Evolutionary conservation across 2,797 vertebrate species (phyloP).

Genomic region (Microctenopoma steveboyesi): DNA sequence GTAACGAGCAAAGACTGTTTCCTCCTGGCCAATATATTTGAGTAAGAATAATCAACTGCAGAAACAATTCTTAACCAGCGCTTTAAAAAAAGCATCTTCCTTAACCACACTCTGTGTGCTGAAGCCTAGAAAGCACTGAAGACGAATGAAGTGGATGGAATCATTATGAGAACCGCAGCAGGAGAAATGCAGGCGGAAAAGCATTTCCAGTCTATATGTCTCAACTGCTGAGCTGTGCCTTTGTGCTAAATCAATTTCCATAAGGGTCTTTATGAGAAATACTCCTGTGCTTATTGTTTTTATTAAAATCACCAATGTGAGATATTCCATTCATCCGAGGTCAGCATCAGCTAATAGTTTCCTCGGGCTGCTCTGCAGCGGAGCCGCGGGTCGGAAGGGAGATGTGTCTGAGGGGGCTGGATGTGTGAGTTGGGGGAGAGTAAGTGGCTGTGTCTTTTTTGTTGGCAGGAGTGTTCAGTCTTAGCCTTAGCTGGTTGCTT

Average conservation of each 20-base stretch:
- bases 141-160: slow-evolving; percentile 72
- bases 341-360: slow-evolving; percentile 67
- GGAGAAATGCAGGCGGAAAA: slow-evolving; percentile 61
- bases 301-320: slow-evolving; percentile 74
- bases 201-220: slow-evolving; percentile 57
- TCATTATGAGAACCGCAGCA: slow-evolving; percentile 63
- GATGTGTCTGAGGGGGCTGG: slow-evolving; percentile 50
- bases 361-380: slow-evolving; percentile 59
- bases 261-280: slow-evolving; percentile 72
- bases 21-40: slow-evolving; percentile 51
- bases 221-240: slow-evolving; percentile 59
- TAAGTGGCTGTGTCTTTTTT: slow-evolving; percentile 73
- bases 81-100: slow-evolving; percentile 33
- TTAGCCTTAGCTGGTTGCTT: slow-evolving; percentile 62
- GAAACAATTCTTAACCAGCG: slow-evolving; percentile 41
- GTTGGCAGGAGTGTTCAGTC: slow-evolving; percentile 76
- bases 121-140: slow-evolving; percentile 51
- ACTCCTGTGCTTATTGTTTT: slow-evolving; percentile 75
- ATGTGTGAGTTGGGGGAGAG: slow-evolving; percentile 68
- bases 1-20: slow-evolving; percentile 31
- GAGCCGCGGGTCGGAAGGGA: slow-evolving; percentile 44
- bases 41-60: slow-evolving; percentile 46
- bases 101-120: slow-evolving; percentile 37
- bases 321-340: slow-evolving; percentile 70
- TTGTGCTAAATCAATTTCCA: slow-evolving; percentile 77